Conservation (phyloP, 1,140 invertebrate genomes). For the Aradophagus sp. region DNA sequence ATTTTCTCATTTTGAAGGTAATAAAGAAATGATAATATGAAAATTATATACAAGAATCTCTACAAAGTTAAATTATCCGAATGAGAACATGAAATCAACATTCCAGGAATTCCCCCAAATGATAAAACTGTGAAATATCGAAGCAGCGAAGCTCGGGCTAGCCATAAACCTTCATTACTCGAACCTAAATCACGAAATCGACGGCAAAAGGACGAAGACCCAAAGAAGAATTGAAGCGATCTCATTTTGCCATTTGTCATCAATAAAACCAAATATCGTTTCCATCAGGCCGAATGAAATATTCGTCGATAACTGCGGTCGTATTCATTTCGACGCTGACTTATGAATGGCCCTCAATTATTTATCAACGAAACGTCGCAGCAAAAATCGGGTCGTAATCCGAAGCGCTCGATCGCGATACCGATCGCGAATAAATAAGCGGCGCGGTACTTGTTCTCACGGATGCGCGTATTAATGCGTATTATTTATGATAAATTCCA, state of each 20-base stretch:
- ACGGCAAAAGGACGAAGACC: too few relatives aligned
- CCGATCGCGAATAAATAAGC: conserved; percentile 57
- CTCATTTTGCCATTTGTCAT: conserved; percentile 14
- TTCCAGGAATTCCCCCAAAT: too few relatives aligned
- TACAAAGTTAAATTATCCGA: too few relatives aligned
- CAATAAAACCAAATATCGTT: conserved; percentile 17
- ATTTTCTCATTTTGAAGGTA: too few relatives aligned
- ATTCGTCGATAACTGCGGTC: conserved; percentile 16
- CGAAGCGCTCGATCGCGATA: conserved; percentile 36
- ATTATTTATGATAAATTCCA: conserved; percentile 56
- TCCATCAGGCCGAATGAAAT: conserved; percentile 24
- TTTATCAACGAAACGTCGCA: conserved; percentile 34
- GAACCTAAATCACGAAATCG: conserved; percentile 6
- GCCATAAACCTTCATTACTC: too few relatives aligned
- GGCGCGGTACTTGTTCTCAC: conserved; percentile 46
- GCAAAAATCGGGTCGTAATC: conserved; percentile 34
- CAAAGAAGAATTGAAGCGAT: background rate
- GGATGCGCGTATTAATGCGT: conserved; percentile 49
- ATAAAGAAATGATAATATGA: too few relatives aligned
- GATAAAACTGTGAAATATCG: too few relatives aligned
- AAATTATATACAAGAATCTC: too few relatives aligned
- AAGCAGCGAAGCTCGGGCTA: too few relatives aligned
- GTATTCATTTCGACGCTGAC: conserved; percentile 25
- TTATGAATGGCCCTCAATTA: conserved; percentile 33
- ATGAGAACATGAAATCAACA: background rate